Conservation (phyloP, 2,888 invertebrate genomes). For the Megaustenia siamemsis region DNA sequence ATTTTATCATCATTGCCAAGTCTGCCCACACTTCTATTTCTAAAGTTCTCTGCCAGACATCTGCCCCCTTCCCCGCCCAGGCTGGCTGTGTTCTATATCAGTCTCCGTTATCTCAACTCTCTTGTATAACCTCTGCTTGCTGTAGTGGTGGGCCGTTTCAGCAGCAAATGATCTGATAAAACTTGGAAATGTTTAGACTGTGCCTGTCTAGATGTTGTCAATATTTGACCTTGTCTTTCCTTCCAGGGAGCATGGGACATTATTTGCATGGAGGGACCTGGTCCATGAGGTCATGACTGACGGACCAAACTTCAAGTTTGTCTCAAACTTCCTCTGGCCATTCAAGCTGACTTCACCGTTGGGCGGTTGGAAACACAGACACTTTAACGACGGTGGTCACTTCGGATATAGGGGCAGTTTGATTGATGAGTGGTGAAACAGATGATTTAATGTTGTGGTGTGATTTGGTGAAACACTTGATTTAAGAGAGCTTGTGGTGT, state of each 20-base stretch:
- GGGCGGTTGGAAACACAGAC: conserved; percentile 99
- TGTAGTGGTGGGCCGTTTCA: too few relatives aligned
- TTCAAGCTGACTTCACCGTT: conserved; percentile 99
- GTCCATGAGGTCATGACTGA: conserved; percentile 97
- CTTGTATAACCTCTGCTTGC: too few relatives aligned
- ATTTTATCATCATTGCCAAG: too few relatives aligned
- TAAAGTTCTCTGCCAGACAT: too few relatives aligned
- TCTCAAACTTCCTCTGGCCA: conserved; percentile 99
- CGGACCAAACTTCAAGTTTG: conserved; percentile 92
- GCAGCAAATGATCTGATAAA: too few relatives aligned
- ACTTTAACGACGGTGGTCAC: conserved; percentile 99
- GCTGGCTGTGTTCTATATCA: too few relatives aligned
- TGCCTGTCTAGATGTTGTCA: too few relatives aligned
- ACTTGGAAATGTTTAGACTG: too few relatives aligned
- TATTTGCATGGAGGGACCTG: conserved; percentile 98
- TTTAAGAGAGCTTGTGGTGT: not conserved
- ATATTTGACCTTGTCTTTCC: not conserved
- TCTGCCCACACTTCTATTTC: too few relatives aligned
- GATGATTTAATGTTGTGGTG: conserved; percentile 89
- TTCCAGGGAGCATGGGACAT: conserved; percentile 86
- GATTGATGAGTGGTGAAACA: conserved; percentile 95
- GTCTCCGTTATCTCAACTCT: too few relatives aligned
- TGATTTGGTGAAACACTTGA: not conserved
- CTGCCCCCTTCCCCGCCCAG: too few relatives aligned
- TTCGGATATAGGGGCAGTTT: conserved; percentile 99